These are phyloP conservation scores for Dromas ardeola DNA, from an alignment of 2,113 vertebrate species.

Conservation along the genomic window DNA sequence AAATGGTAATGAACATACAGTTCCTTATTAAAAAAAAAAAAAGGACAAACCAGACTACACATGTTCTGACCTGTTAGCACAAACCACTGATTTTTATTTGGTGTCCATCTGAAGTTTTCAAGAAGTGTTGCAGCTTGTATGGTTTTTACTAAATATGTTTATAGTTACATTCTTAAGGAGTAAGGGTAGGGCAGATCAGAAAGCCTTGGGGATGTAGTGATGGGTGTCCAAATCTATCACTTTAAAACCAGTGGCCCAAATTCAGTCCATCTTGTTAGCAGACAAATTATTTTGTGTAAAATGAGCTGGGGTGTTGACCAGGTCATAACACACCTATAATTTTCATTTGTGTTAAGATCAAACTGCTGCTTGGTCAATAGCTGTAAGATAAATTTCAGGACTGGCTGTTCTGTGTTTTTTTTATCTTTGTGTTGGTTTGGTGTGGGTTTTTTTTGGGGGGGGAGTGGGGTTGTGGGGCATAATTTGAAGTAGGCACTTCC, in stretches of 20 bases:
- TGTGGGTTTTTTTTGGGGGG: neutral
- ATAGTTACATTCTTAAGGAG: neutral
- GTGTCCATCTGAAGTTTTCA: neutral
- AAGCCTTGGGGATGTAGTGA: neutral
- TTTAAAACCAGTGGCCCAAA: neutral
- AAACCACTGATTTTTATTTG: neutral
- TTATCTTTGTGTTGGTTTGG: neutral
- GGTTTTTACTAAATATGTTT: neutral
- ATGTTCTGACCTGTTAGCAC: neutral
- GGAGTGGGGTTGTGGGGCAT: fast-evolving
- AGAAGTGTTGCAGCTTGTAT: neutral
- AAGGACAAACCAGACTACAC: neutral
- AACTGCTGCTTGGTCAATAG: neutral
- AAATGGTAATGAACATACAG: neutral
- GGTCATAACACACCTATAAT: neutral
- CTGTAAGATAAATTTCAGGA: neutral
- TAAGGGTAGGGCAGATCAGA: neutral
- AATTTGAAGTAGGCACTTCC: neutral
- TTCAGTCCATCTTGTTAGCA: neutral
- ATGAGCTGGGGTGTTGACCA: neutral
- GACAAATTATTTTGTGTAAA: neutral
- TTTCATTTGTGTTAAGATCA: neutral
- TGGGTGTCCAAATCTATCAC: neutral
- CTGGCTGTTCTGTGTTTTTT: neutral
- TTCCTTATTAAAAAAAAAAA: neutral